phyloP scores from a whole-genome alignment of 2,888 invertebrate genomes.

The Drosophila antonietae region DNA sequence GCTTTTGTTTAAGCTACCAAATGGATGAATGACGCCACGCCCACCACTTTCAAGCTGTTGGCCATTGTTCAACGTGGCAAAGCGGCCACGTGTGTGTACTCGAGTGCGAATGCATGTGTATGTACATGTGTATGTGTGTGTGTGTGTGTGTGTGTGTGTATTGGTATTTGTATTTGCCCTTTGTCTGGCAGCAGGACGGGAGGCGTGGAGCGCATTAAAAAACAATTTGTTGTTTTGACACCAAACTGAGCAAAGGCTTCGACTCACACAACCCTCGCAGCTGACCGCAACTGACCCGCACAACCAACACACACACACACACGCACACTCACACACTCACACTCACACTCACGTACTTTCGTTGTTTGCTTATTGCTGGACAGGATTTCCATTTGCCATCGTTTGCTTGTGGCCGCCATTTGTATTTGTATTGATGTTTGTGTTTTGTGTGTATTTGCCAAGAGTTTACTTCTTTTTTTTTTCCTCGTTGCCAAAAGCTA shows the following conservation, averaged over 20 bases:
- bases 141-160: constrained; percentile 5
- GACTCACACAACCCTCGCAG: constrained; percentile 20
- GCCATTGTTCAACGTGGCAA: constrained; percentile 29
- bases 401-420: constrained; percentile 60
- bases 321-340: constrained; percentile 9
- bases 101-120: not conserved
- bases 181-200: constrained; percentile 50
- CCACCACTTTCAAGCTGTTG: constrained; percentile 37
- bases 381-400: constrained; percentile 64
- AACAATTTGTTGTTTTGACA: constrained; percentile 80
- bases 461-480: constrained; percentile 41
- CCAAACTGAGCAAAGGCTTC: constrained; percentile 60
- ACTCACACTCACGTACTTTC: constrained; percentile 12
- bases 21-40: constrained; percentile 29
- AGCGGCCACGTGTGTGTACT: constrained; percentile 21
- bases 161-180: constrained; percentile 58
- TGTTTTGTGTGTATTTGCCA: constrained; percentile 44
- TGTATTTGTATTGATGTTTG: constrained; percentile 48
- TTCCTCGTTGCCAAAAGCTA: constrained; percentile 12
- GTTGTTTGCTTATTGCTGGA: constrained; percentile 71
- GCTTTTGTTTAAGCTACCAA: constrained; percentile 54
- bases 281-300: constrained; percentile 59
- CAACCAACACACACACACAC: constrained; percentile 25
- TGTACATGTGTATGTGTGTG: constrained; percentile 1
- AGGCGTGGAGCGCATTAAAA: constrained; percentile 66